Evolutionary conservation across 2,797 vertebrate species (phyloP), one percentile per base, ranked within the genome.

Genomic region (Pipistrellus pygmaeus): DNA sequence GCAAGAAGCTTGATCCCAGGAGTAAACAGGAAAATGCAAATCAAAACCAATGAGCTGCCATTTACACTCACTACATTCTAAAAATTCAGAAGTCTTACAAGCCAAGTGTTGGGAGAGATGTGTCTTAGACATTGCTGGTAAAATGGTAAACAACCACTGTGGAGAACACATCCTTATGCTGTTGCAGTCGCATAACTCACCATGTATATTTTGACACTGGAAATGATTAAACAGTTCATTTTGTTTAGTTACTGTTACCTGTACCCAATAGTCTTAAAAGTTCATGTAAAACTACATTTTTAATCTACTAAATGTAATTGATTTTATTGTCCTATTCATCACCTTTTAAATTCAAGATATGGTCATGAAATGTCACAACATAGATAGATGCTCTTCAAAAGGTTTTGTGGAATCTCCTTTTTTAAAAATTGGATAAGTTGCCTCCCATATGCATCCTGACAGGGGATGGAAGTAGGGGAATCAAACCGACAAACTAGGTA

Each of bases 11-110:
- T 73, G 55, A 6, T 88, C 48, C 35, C 44, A 35, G 18, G 41
- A 55, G 30, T 48, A 77, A 69, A 55, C 35, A 89, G 85, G 68
- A 93, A 86, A 86, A 95, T 68, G 44, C 77, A 93, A 95, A 78
- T 85, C 69, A 53, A 96, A 93, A 41, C n/a, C 81, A 82, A 20
- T 35, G 71, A 84, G 35, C 71, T 81, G 20, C 55, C n/a, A 53
- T 44, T 89, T 62, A 44, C 2, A 77, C 15, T 12, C 17, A 69
- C 18, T 85, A 32, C 35, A 32, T 41, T 82, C n/a, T 92, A 90
- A 85, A 90, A 82, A 41, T 60, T 69, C 35, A 51, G 12, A 53
- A 55, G 21, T 82, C 62, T 85, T 80, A 90, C 8, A 85, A 51
- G 57, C 48, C 38, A 75, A 73, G 21, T 76, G 17, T 85, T 27